Conservation (phyloP, 2,113 vertebrate genomes). For the Neogobius melanostomus region DNA sequence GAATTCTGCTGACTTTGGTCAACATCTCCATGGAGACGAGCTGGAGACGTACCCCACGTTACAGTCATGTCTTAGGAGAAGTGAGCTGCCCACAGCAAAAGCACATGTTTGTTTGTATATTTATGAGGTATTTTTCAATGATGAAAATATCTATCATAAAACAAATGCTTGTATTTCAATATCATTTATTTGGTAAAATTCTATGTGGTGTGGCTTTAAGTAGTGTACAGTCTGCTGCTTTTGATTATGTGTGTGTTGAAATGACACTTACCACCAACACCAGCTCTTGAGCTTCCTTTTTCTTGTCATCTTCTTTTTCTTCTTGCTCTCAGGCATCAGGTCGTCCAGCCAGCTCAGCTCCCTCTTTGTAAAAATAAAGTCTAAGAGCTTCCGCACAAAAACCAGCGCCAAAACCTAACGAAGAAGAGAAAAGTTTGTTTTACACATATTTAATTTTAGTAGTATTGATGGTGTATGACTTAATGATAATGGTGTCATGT, state of each 20-base stretch:
- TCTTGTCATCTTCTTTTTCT: slow-evolving; percentile 96
- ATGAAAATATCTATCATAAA: too few species aligned
- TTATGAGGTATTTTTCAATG: too few species aligned
- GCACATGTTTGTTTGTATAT: too few species aligned
- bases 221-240: neutral
- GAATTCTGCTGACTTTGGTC: too few species aligned
- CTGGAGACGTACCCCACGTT: too few species aligned
- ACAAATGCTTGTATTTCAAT: too few species aligned
- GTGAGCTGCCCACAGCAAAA: too few species aligned
- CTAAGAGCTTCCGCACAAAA: slow-evolving; percentile 91
- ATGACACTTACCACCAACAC: slow-evolving; percentile 26
- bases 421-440: neutral
- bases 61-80: too few species aligned
- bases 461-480: neutral
- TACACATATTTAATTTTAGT: neutral
- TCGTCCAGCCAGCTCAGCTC: slow-evolving; percentile 96
- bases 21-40: too few species aligned
- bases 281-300: slow-evolving; percentile 85
- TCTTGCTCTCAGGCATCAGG: slow-evolving; percentile 96
- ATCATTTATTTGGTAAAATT: too few species aligned
- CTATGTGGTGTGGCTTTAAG: too few species aligned
- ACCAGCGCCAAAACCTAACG: slow-evolving; percentile 90
- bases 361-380: slow-evolving; percentile 90
- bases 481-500: neutral
- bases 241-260: neutral